A percentile compares a stretch with the other conserved stretches of the same genome.
Evolutionary conservation across 23 tunicate species (phyloP).

Genomic region (Aplidium turbinatum): DNA sequence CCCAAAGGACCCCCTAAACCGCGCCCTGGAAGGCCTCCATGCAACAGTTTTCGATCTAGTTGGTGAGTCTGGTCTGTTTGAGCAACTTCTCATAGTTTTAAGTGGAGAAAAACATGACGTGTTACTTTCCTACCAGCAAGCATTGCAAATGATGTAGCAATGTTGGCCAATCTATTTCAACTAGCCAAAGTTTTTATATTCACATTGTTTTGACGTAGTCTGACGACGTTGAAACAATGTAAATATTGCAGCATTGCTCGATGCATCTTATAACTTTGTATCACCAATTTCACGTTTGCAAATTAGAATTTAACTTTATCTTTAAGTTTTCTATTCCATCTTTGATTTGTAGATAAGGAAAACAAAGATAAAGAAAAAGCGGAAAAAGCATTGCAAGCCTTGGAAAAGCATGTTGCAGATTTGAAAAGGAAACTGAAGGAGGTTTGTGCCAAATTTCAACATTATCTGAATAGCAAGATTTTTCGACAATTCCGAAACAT

Average conservation of each 20-base stretch:
- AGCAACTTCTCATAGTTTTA: no score
- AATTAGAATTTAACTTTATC: background rate
- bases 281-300: no score
- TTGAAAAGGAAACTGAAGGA: slow-evolving; percentile 76
- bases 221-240: background rate
- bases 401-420: slow-evolving; percentile 75
- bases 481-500: no score
- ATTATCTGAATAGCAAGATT: no score
- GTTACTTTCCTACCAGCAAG: no score
- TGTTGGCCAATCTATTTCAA: no score
- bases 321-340: background rate
- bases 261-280: background rate
- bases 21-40: slow-evolving; percentile 49
- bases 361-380: slow-evolving; percentile 58
- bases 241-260: background rate
- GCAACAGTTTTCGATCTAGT: slow-evolving; percentile 32
- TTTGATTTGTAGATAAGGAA: slow-evolving; percentile 52
- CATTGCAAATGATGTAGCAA: no score
- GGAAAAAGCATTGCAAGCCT: slow-evolving; percentile 65
- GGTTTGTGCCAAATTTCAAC: slow-evolving; percentile 46
- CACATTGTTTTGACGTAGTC: no score
- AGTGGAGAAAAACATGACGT: no score
- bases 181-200: no score
- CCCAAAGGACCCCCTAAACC: slow-evolving; percentile 40
- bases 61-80: slow-evolving; percentile 47